Base-by-base conservation (phyloP, 37 sponge, comb jelly and placozoan genomes). In the Mnemiopsis leidyi region DNA sequence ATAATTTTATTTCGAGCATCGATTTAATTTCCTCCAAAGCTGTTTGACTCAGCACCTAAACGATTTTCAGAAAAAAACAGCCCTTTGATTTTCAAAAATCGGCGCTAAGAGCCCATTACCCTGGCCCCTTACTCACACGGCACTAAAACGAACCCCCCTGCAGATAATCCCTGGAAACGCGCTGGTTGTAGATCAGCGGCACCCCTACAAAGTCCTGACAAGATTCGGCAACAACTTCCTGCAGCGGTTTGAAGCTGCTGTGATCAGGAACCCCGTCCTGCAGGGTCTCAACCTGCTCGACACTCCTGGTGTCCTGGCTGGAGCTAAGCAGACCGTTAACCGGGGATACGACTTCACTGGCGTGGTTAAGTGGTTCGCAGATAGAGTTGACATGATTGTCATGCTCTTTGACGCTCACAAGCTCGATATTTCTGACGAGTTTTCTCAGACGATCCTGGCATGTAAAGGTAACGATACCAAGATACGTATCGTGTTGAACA, bases 371-470 rank as follows among this genome's bases (percentile, higher is more conserved):
- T 98, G 99, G 99, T 98, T 98, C 93, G 95, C 99, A 23, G 96
- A 98, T 68, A 83, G 99, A 35, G 96, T 96, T 0, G 97, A 96
- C 73, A 95, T 96, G 95, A 98, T 98, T 69, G 94, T 98, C 68
- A 94, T 98, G 20, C 97, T 98, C 48, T 98, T 98, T 94, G 99
- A 98, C 92, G 99, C 99, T 24, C 97, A 98, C 96, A 98, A 98
- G 94, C 92, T 98, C 38, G 99, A 98, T 69, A 98, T 98, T 31
- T 97, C 97, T 0, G 99, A 98, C 92, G 99, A 98, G 69, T 98
- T 98, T 77, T 96, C 94, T 25, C 93, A 97, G 7, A 95, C 94
- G 23, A 97, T 98, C 69, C 93, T 95, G 23, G 67, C 95, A 29
- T 95, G 95, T 69, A 96, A 95, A 76, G 95, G 96, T 30, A 96